Conservation (phyloP, 1,140 invertebrate genomes). For the Neelides sp. region DNA sequence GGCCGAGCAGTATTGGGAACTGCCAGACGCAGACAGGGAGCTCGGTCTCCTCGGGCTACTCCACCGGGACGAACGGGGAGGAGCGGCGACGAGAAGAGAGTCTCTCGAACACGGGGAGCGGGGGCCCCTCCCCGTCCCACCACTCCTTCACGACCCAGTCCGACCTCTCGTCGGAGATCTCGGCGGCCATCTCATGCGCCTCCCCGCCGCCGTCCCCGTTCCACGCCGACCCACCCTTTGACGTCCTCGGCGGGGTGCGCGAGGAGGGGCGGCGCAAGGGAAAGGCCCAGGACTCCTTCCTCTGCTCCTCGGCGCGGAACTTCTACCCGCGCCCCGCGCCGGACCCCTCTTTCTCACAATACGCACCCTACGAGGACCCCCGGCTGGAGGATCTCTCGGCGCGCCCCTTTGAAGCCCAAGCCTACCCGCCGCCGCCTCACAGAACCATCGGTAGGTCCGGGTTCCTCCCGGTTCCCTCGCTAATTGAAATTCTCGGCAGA, state of each 20-base stretch:
- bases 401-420: background rate
- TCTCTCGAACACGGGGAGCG: constrained; percentile 24
- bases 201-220: constrained; percentile 50
- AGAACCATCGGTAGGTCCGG: constrained; percentile 35
- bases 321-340: constrained; percentile 10
- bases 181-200: constrained; percentile 57
- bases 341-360: background rate
- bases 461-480: constrained; percentile 37
- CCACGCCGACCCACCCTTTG: constrained; percentile 25
- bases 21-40: constrained; percentile 30
- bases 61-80: constrained; percentile 28
- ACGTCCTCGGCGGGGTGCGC: constrained; percentile 11
- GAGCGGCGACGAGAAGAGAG: constrained; percentile 28
- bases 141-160: constrained; percentile 48
- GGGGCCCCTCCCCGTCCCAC: constrained; percentile 29
- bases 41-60: constrained; percentile 31
- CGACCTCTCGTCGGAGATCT: constrained; percentile 61
- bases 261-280: constrained; percentile 19
- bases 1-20: constrained; percentile 18
- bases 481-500: constrained; percentile 34
- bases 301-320: constrained; percentile 20
- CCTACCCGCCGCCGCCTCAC: no score
- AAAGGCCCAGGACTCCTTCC: constrained; percentile 23
- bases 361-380: constrained; percentile 9
- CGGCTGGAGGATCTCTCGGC: background rate